Percentiles rank a stretch among this genome's conserved stretches.
Evolutionary conservation across 2,888 invertebrate genomes (phyloP).

Genomic region (Philhelius pedissequus): DNA sequence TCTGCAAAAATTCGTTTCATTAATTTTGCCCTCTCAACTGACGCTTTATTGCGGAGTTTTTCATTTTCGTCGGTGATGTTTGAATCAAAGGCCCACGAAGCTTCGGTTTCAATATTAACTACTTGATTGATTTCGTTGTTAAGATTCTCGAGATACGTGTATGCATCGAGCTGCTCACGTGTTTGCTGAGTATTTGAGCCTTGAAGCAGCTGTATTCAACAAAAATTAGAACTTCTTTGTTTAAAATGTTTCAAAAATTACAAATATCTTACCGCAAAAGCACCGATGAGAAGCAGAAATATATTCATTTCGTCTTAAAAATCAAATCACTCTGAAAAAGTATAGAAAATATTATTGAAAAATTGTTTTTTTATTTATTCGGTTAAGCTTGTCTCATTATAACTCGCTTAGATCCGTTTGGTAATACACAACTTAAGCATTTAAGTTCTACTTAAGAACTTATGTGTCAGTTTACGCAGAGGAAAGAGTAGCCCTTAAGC

Average conservation of each 20-base stretch:
- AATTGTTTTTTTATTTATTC: too few relatives aligned
- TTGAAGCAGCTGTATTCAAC: not conserved
- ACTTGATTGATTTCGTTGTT: slow-evolving; percentile 82
- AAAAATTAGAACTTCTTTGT: not conserved
- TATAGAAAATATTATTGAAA: too few relatives aligned
- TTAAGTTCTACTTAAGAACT: too few relatives aligned
- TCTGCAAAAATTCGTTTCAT: slow-evolving; percentile 76
- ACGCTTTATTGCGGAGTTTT: slow-evolving; percentile 77
- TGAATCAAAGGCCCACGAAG: slow-evolving; percentile 87
- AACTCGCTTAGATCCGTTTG: too few relatives aligned
- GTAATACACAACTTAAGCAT: too few relatives aligned
- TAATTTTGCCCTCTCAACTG: slow-evolving; percentile 75
- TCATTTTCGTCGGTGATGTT: slow-evolving; percentile 88
- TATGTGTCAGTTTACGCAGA: too few relatives aligned
- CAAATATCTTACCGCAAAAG: slow-evolving; percentile 21
- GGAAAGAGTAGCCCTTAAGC: too few relatives aligned
- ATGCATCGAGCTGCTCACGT: slow-evolving; percentile 81
- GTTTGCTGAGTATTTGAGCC: not conserved
- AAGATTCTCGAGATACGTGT: slow-evolving; percentile 82
- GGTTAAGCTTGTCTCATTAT: too few relatives aligned
- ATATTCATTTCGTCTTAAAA: slow-evolving; percentile 26
- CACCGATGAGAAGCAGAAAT: slow-evolving; percentile 27
- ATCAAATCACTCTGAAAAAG: not conserved
- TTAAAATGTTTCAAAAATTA: not conserved
- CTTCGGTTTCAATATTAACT: slow-evolving; percentile 82